A percentile compares a stretch with the other conserved stretches of the same genome.
These are phyloP conservation scores for Erithacus rubecula DNA, from an alignment of 2,797 vertebrate genomes.

Conservation along the genomic window DNA sequence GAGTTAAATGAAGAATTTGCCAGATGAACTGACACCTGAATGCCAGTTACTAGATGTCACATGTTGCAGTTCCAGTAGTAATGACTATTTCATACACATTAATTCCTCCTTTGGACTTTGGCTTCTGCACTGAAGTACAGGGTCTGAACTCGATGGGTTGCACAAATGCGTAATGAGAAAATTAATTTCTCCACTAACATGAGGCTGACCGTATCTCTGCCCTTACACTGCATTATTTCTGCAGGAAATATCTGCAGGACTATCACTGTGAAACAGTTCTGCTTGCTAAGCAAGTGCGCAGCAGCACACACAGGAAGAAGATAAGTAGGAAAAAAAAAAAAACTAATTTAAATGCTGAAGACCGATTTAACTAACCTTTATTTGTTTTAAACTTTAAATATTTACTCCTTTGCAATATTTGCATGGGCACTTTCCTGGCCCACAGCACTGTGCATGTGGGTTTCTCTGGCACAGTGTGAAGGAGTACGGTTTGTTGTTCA, in stretches of 20 bases:
- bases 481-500: rapidly evolving
- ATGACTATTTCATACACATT: not conserved
- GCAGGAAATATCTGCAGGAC: not conserved
- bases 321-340: not conserved
- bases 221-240: not conserved
- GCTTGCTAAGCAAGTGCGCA: not conserved
- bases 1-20: not conserved
- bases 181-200: not conserved
- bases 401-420: not conserved
- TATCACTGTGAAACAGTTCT: not conserved
- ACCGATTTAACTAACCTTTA: not conserved
- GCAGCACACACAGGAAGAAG: not conserved
- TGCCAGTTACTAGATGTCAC: not conserved
- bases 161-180: not conserved
- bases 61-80: not conserved
- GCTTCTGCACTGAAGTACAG: not conserved
- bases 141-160: not conserved
- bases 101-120: constrained; percentile 32
- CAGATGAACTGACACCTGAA: not conserved
- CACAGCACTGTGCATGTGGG: rapidly evolving
- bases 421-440: not conserved
- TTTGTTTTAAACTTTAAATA: constrained; percentile 33
- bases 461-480: not conserved
- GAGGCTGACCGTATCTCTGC: not conserved
- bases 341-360: not conserved